These are phyloP conservation scores for Panzeria rudis DNA, from an alignment of 2,888 invertebrate species.

Conservation along the genomic window DNA sequence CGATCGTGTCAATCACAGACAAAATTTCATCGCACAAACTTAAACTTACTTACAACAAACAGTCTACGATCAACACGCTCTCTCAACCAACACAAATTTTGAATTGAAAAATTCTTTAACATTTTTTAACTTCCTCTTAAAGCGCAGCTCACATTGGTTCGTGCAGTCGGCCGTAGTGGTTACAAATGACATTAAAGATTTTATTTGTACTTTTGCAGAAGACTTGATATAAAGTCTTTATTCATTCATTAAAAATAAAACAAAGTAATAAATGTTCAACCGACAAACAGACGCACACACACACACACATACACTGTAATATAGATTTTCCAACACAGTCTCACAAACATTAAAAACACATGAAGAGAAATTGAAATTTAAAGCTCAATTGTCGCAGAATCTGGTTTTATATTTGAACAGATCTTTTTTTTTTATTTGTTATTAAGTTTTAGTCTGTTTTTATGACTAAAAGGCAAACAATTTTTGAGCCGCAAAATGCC, in stretches of 20 bases:
- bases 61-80: background rate
- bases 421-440: background rate
- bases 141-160: background rate
- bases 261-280: conserved; percentile 27
- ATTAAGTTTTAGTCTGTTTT: conserved; percentile 19
- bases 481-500: conserved; percentile 61
- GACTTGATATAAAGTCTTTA: conserved; percentile 26
- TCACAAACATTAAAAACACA: conserved; percentile 11
- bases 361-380: conserved; percentile 45
- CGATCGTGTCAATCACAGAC: conserved; percentile 81
- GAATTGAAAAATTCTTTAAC: conserved; percentile 47
- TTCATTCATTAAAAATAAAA: conserved; percentile 53
- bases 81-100: conserved; percentile 44
- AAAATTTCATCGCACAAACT: conserved; percentile 4
- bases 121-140: conserved; percentile 60
- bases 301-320: background rate
- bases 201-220: conserved; percentile 59
- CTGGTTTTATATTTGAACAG: conserved; percentile 28
- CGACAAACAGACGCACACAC: background rate
- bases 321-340: background rate
- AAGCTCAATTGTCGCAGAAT: conserved; percentile 56
- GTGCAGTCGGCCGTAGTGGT: conserved; percentile 20
- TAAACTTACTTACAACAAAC: background rate
- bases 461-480: conserved; percentile 62
- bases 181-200: conserved; percentile 67